A percentile compares a stretch with the other conserved stretches of the same genome.
These are phyloP conservation scores for Ondatra zibethicus DNA, from an alignment of 2,113 vertebrate genomes.

Conservation along the genomic window DNA sequence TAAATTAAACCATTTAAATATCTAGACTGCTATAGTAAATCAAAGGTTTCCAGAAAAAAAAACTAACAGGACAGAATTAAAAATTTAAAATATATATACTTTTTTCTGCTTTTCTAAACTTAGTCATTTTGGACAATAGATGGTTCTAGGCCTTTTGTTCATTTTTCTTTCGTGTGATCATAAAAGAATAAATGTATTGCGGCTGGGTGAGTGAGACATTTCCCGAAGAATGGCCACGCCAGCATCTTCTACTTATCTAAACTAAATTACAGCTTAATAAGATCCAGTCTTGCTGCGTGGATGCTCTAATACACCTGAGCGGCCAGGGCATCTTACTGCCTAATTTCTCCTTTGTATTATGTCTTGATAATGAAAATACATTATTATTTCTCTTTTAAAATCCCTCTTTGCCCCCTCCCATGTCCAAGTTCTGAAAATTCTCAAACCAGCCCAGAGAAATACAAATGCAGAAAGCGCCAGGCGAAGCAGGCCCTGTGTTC, in stretches of 20 bases:
- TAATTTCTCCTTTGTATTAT: conserved; percentile 49
- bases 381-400: conserved; percentile 79
- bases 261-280: conserved; percentile 80
- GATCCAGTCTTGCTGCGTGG: neutral
- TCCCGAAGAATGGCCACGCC: conserved; percentile 59
- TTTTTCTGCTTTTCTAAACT: neutral
- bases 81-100: neutral
- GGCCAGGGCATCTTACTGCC: conserved; percentile 6
- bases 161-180: conserved; percentile 47
- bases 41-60: conserved; percentile 57
- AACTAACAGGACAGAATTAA: neutral
- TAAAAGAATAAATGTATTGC: conserved; percentile 74
- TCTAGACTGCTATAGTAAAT: neutral
- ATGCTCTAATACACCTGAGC: conserved; percentile 61
- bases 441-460: conserved; percentile 88
- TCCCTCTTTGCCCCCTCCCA: conserved; percentile 50
- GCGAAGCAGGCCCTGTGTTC: conserved; percentile 87
- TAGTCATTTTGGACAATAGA: conserved; percentile 39
- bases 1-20: conserved; percentile 57
- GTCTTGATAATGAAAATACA: conserved; percentile 72
- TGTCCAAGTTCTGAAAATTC: conserved; percentile 85
- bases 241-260: conserved; percentile 68
- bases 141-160: conserved; percentile 59
- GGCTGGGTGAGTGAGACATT: conserved; percentile 27
- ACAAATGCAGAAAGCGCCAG: conserved; percentile 88